phyloP scores from a whole-genome alignment of 1,140 invertebrate genomes.

The Tetragnatha versicolor region DNA sequence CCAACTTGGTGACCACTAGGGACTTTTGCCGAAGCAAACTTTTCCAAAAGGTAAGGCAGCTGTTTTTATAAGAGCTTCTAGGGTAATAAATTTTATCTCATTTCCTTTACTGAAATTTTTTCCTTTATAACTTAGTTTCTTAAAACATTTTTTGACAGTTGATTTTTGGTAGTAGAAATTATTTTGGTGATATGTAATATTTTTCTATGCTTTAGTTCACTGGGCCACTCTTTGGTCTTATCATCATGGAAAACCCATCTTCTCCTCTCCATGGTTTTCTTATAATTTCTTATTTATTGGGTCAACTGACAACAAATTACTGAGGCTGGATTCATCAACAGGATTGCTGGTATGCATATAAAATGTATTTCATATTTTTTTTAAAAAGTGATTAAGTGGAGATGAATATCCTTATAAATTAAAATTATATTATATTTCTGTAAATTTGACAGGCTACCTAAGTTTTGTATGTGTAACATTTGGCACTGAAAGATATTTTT shows the following conservation, averaged over 20 bases:
- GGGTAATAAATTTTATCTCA: neutral
- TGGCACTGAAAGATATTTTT: neutral
- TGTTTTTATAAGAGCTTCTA: neutral
- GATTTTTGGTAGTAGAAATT: neutral
- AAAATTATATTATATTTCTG: neutral
- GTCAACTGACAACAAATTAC: constrained; percentile 69
- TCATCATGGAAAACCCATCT: constrained; percentile 70
- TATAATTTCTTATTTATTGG: constrained; percentile 67
- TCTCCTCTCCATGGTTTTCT: constrained; percentile 70
- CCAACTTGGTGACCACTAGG: too few species aligned
- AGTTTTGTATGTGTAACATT: neutral
- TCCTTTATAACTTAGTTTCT: neutral
- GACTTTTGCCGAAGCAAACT: too few species aligned
- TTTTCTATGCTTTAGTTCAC: constrained; percentile 58
- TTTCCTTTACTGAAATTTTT: neutral
- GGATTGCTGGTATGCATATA: constrained; percentile 63
- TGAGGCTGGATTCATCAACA: constrained; percentile 64
- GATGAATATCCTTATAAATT: too few species aligned
- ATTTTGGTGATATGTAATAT: neutral
- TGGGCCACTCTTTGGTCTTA: constrained; percentile 68
- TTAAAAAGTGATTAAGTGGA: too few species aligned
- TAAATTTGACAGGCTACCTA: neutral
- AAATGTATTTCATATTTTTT: constrained; percentile 8
- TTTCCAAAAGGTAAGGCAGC: too few species aligned
- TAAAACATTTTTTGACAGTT: neutral